Evolutionary conservation across 2,113 vertebrate species (phyloP).

Genomic region (Pionites leucogaster): DNA sequence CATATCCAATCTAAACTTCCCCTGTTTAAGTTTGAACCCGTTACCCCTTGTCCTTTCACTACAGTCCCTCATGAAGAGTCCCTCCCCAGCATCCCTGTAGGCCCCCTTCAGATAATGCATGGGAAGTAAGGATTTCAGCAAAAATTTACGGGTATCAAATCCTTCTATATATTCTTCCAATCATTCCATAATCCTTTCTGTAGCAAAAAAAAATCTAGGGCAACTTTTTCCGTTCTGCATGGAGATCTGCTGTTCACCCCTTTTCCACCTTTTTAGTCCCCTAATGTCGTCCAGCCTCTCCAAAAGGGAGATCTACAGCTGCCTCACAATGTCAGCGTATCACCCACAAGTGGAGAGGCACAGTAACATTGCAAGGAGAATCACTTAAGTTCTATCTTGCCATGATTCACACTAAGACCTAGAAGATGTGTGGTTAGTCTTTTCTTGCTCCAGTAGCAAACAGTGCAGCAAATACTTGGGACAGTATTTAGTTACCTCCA

Average conservation of each 20-base stretch:
- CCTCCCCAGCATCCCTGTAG: too few species aligned
- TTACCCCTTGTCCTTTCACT: too few species aligned
- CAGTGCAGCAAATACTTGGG: neutral
- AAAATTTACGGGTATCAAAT: neutral
- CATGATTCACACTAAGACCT: neutral
- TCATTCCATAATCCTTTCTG: neutral
- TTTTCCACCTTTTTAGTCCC: neutral
- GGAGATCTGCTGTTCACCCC: neutral
- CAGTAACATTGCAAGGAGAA: neutral
- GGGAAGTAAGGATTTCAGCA: neutral
- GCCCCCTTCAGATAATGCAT: too few species aligned
- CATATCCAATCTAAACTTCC: too few species aligned
- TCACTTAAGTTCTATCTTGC: neutral
- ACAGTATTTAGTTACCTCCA: neutral
- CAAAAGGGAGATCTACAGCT: neutral
- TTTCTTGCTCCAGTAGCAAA: neutral
- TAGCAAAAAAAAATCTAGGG: neutral
- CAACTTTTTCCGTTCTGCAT: neutral
- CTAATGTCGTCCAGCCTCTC: fast-evolving
- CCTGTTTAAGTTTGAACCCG: too few species aligned
- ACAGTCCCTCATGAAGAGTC: too few species aligned
- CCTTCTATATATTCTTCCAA: neutral
- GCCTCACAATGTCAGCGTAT: neutral
- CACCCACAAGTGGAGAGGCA: neutral
- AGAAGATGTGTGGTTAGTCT: fast-evolving